These are phyloP conservation scores for Patella pellucida DNA, from an alignment of 2,888 invertebrate species.

Conservation along the genomic window DNA sequence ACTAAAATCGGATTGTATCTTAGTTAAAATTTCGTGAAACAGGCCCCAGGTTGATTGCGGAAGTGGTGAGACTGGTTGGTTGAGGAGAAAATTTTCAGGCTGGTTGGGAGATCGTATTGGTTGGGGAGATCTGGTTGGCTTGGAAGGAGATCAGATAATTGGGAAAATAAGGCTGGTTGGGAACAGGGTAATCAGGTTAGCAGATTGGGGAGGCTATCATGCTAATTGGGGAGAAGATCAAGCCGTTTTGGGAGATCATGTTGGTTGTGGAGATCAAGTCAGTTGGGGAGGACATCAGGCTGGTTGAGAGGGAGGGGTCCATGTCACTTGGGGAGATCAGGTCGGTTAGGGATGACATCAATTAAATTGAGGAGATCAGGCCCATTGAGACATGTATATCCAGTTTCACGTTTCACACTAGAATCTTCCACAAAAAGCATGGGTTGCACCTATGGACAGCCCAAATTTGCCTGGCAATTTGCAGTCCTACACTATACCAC, in stretches of 20 bases:
- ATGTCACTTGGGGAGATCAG: too few relatives aligned
- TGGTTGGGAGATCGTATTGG: not conserved
- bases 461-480: too few relatives aligned
- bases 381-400: too few relatives aligned
- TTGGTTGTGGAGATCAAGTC: conserved; percentile 8
- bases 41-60: too few relatives aligned
- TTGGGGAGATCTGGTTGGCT: not conserved
- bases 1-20: too few relatives aligned
- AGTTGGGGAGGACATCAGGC: not conserved
- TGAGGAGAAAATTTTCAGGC: not conserved
- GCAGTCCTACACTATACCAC: too few relatives aligned
- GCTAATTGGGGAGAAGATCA: not conserved
- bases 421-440: too few relatives aligned
- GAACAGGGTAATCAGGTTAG: not conserved
- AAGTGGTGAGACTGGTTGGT: not conserved
- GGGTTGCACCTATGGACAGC: too few relatives aligned
- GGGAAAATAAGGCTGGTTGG: not conserved
- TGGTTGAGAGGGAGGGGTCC: not conserved
- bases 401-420: too few relatives aligned
- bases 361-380: not conserved
- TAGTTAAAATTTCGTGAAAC: too few relatives aligned
- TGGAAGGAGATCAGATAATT: not conserved
- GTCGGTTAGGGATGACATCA: not conserved
- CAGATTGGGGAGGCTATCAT: conserved; percentile 26
- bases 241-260: not conserved